phyloP scores from a whole-genome alignment of 2,888 invertebrate genomes.

The Dolichopus griseipennis region DNA sequence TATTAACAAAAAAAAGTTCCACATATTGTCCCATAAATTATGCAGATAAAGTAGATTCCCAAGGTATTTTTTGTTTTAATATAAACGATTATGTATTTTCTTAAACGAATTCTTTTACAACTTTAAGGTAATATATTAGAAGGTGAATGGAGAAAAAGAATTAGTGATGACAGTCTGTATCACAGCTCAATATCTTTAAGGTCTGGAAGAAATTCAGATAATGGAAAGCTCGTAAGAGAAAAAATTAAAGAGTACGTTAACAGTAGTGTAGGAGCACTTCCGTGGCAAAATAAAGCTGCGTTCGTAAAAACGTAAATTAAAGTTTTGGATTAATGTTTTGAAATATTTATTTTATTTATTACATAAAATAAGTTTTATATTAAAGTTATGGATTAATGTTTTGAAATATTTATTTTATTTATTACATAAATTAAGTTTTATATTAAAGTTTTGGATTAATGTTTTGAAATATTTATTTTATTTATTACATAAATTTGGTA shows the following conservation, averaged over 20 bases:
- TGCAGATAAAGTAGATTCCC: neutral
- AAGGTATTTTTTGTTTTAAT: too few relatives aligned
- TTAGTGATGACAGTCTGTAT: neutral
- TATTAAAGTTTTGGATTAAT: too few relatives aligned
- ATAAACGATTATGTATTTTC: too few relatives aligned
- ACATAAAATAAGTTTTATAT: too few relatives aligned
- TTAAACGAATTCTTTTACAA: neutral
- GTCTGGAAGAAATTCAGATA: neutral
- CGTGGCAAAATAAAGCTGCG: neutral
- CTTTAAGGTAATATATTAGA: slow-evolving; percentile 10
- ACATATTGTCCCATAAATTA: neutral
- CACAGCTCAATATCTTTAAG: neutral
- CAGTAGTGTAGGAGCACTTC: neutral
- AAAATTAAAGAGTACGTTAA: neutral
- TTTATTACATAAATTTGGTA: too few relatives aligned
- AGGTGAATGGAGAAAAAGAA: slow-evolving; percentile 18
- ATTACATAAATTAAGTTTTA: too few relatives aligned
- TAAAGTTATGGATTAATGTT: too few relatives aligned
- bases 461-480: too few relatives aligned
- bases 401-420: too few relatives aligned
- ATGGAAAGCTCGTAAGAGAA: neutral
- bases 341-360: too few relatives aligned
- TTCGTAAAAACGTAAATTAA: neutral
- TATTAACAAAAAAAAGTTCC: neutral
- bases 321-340: too few relatives aligned